These are phyloP conservation scores for Caenorhabditis macrosperma DNA, from an alignment of 2,888 invertebrate genomes.

Conservation along the genomic window DNA sequence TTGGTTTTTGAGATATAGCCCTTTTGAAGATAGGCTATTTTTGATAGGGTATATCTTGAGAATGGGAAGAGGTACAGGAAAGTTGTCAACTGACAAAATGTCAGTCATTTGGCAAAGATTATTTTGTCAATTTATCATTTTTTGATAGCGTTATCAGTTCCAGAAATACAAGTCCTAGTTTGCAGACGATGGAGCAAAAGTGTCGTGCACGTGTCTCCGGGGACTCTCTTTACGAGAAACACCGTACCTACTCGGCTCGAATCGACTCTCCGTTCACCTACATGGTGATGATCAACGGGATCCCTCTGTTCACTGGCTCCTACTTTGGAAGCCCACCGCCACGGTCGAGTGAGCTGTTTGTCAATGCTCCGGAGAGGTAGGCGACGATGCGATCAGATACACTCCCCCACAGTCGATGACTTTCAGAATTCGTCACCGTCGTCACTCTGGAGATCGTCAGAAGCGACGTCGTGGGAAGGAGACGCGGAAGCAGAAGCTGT, in stretches of 20 bases:
- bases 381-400: not conserved
- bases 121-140: too few relatives aligned
- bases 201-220: slow-evolving; percentile 19
- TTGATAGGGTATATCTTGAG: too few relatives aligned
- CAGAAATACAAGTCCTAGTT: too few relatives aligned
- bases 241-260: slow-evolving; percentile 33
- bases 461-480: not conserved
- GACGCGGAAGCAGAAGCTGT: slow-evolving; percentile 39
- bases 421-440: slow-evolving; percentile 38
- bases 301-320: slow-evolving; percentile 52
- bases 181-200: slow-evolving; percentile 18
- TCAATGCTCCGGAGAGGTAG: slow-evolving; percentile 51
- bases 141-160: too few relatives aligned
- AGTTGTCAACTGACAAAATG: too few relatives aligned
- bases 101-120: too few relatives aligned
- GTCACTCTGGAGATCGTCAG: not conserved
- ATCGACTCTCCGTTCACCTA: slow-evolving; percentile 56
- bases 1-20: too few relatives aligned
- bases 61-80: too few relatives aligned
- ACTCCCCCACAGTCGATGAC: not conserved
- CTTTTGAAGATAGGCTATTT: too few relatives aligned
- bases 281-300: slow-evolving; percentile 28
- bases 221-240: slow-evolving; percentile 21
- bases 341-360: slow-evolving; percentile 23
- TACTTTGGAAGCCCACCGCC: slow-evolving; percentile 43